These are phyloP conservation scores for Chrysemys picta DNA, from an alignment of 2,113 vertebrate species.

Conservation along the genomic window DNA sequence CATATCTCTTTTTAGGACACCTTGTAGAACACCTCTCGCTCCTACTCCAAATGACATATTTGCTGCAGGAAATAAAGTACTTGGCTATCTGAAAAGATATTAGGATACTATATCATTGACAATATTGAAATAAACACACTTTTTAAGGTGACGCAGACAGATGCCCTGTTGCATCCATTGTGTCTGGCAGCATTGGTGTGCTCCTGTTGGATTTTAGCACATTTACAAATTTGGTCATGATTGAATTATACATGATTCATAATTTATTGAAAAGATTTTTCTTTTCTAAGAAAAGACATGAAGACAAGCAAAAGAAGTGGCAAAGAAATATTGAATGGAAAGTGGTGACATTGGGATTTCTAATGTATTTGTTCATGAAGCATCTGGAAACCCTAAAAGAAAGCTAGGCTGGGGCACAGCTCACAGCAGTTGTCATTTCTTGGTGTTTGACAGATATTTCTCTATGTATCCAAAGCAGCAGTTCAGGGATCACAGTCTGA, in stretches of 20 bases:
- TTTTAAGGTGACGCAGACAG: background rate
- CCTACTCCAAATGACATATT: background rate
- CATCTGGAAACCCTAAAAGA: background rate
- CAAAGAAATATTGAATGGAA: background rate
- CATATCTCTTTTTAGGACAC: background rate
- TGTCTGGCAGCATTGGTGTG: background rate
- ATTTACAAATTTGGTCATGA: background rate
- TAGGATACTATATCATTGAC: background rate
- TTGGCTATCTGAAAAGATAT: background rate
- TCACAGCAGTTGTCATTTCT: background rate
- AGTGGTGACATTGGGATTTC: background rate
- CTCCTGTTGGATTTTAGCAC: rapidly evolving
- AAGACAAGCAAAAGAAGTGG: background rate
- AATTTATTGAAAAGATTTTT: too few species aligned
- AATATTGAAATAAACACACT: constrained; percentile 16
- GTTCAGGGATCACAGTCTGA: background rate
- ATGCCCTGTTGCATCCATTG: background rate
- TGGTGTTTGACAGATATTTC: background rate
- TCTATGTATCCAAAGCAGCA: background rate
- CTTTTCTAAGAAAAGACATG: background rate
- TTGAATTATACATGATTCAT: background rate
- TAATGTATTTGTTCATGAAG: background rate
- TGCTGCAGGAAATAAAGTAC: background rate
- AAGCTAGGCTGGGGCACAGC: background rate
- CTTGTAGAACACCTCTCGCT: background rate